Base-by-base conservation (phyloP, 2,888 invertebrate species). In the Mythimna loreyi region DNA sequence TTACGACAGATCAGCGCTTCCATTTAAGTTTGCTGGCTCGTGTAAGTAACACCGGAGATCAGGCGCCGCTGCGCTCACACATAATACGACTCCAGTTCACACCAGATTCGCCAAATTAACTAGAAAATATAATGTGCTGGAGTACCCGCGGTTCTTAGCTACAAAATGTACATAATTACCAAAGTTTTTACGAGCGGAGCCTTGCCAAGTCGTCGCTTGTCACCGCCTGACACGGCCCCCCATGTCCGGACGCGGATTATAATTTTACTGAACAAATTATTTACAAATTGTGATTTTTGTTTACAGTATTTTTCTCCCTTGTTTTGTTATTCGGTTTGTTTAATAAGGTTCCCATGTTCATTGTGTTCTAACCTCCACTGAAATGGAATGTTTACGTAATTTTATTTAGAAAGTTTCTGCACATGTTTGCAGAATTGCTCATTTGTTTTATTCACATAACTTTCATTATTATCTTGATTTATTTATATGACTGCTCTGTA, bases 81-180 rank as follows among this genome's bases (percentile, higher is more conserved):
- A 40, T 73, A 70, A 55, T 70, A 67, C 45, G 50, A 71, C 67
- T 72, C 72, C 80, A 87, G 89, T 90, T 91, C 91, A 90, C 92
- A 92, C 89, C 89, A 87, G 88, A 93, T 91, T 89, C 89, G 82
- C 88, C 89, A 92, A 94, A 93, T 93, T 92, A 93, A 93, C 92
- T 93, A 91, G 92, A 91, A 94, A 93, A 93, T 93, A 93, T 94
- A 93, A 94, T 90, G 90, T 89, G 89, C 86, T 86, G 83, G 88
- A 90, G 89, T 90, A 88, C 83, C 83, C 84, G 77, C 86, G 89
- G 86, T 90, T 93, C 93, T 94, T 94, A 91, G 92, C 93, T 92
- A 92, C 94, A 92, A 94, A 96, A 94, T 94, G 92, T 93, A 93
- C 92, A 94, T 95, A 95, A 95, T 95, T 95, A 96, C 93, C 92